phyloP scores from a whole-genome alignment of 1,140 invertebrate species.

The Trachymyrmex septentrionalis region DNA sequence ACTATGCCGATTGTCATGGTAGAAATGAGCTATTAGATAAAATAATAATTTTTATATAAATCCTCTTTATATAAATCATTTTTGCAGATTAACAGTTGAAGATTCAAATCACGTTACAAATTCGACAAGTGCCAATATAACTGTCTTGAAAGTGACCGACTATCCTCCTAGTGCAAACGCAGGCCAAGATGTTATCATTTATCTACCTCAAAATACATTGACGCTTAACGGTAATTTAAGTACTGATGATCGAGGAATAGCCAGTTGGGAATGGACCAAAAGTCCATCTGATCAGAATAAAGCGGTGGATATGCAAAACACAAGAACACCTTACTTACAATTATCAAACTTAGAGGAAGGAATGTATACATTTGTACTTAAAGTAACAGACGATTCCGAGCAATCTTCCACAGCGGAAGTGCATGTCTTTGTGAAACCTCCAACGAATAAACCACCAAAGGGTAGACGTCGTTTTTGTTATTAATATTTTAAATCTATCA shows the following conservation, averaged over 20 bases:
- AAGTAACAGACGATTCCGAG: conserved; percentile 95
- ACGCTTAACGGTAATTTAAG: conserved; percentile 96
- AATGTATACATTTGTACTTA: conserved; percentile 97
- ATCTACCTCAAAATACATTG: conserved; percentile 95
- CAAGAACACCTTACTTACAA: conserved; percentile 94
- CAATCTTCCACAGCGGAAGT: conserved; percentile 95
- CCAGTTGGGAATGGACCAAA: conserved; percentile 98
- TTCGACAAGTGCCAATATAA: conserved; percentile 95
- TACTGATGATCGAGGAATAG: conserved; percentile 97
- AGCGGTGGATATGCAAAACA: conserved; percentile 97
- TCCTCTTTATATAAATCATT: not conserved
- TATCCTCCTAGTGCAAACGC: conserved; percentile 98
- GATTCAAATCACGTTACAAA: conserved; percentile 96
- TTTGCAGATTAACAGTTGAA: conserved; percentile 93
- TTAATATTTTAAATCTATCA: not conserved
- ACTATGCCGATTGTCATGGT: too few relatives aligned
- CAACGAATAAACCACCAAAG: conserved; percentile 93
- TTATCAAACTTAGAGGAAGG: conserved; percentile 96
- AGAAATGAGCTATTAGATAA: not conserved
- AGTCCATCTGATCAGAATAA: conserved; percentile 94
- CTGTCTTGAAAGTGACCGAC: conserved; percentile 96
- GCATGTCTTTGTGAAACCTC: conserved; percentile 97
- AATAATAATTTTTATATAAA: not conserved
- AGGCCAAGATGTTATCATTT: conserved; percentile 95
- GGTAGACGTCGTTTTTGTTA: conserved; percentile 84